Evolutionary conservation across 2,888 invertebrate genomes (phyloP), one percentile per base, ranked within the genome.

Genomic region (Lithosia quadra): DNA sequence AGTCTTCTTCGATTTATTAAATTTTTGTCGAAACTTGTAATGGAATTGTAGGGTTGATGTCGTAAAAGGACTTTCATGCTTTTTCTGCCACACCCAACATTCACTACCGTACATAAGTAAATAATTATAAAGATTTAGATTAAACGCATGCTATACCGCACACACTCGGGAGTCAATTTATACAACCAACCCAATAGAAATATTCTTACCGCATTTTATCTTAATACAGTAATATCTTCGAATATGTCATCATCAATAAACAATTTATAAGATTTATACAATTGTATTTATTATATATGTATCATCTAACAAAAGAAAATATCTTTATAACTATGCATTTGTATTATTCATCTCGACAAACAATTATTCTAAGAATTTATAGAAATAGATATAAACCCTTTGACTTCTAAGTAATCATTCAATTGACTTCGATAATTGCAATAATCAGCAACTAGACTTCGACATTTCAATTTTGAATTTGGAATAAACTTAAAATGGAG

Each of bases 21-120:
- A 49, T 65, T 65, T 39, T 65, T 58, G 70, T 80, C 77, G 70
- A 70, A 75, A 83, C 77, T 79, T 80, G 79, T 83, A 72, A 68
- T 68, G 33, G 22, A 61, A 62, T 65, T 63, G 64, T 68, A 33
- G 21, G 21, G 34, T 55, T 62, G 63, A 13, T 13, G 24, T 39
- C 22, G 9, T 69, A n/a, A 58, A 56, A 60, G 21, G 36, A n/a
- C n/a, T 3, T 39, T 5, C 10, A 39, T 4, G 39, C 2, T n/a
- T n/a, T n/a, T n/a, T n/a, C n/a, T n/a, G n/a, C n/a, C n/a, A n/a
- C n/a, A n/a, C n/a, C n/a, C n/a, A 18, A 43, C 43, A 43, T 18
- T 43, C 43, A 43, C 43, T 18, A 43, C 18, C n/a, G n/a, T n/a
- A n/a, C n/a, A n/a, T n/a, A n/a, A n/a, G n/a, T n/a, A n/a, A n/a